Conservation (phyloP, 2,113 vertebrate species). For the Pseudonaja textilis region DNA sequence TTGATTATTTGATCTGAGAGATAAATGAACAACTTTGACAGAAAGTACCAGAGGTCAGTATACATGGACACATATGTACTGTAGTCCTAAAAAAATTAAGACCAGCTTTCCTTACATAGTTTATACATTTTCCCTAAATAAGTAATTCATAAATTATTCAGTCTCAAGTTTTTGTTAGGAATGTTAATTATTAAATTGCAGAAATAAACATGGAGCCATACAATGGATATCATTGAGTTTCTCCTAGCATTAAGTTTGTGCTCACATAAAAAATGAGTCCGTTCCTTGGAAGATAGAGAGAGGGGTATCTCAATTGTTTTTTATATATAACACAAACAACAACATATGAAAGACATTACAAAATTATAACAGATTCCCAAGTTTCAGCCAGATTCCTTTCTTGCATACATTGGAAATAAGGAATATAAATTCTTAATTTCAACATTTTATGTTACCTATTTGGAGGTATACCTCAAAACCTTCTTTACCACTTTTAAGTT, state of each 20-base stretch:
- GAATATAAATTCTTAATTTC: background rate
- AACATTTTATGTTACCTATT: background rate
- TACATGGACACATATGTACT: constrained; percentile 74
- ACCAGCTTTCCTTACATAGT: constrained; percentile 65
- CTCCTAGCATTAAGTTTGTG: background rate
- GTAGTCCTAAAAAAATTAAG: constrained; percentile 73
- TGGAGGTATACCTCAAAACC: background rate
- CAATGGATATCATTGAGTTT: background rate
- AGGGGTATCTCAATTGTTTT: background rate
- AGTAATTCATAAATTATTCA: constrained; percentile 45
- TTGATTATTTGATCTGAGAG: constrained; percentile 94
- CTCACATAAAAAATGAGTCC: background rate
- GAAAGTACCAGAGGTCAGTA: constrained; percentile 87
- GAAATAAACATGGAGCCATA: background rate
- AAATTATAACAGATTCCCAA: background rate
- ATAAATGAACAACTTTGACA: constrained; percentile 92
- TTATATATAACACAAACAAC: background rate
- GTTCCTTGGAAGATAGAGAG: background rate
- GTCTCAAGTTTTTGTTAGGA: constrained; percentile 25
- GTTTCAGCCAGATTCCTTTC: background rate
- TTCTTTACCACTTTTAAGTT: background rate
- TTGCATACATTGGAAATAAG: background rate
- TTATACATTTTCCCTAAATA: constrained; percentile 55
- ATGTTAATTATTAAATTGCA: background rate
- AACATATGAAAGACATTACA: background rate